These are phyloP conservation scores for Neelides folsomi DNA, from an alignment of 2,888 invertebrate species.

Conservation along the genomic window DNA sequence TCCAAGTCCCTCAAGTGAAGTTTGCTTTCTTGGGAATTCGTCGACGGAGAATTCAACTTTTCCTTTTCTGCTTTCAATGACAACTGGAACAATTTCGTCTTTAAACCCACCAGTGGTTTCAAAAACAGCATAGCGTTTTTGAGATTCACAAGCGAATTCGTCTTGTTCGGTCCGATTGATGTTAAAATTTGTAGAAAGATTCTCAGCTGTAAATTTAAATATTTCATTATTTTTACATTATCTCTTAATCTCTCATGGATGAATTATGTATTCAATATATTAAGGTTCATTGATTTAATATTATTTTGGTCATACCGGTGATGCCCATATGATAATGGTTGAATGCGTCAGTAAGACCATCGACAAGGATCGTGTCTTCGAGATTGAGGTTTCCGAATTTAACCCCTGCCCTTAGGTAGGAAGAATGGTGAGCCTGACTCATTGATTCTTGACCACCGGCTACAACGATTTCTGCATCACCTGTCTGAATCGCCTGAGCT, in stretches of 20 bases:
- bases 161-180: constrained; percentile 59
- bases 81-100: constrained; percentile 57
- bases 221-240: constrained; percentile 1
- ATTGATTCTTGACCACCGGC: constrained; percentile 74
- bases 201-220: constrained; percentile 50
- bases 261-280: not conserved
- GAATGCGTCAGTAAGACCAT: constrained; percentile 65
- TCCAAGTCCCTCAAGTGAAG: constrained; percentile 47
- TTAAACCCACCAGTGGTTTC: constrained; percentile 50
- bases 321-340: constrained; percentile 62
- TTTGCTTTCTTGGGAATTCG: constrained; percentile 54
- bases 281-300: not conserved
- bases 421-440: constrained; percentile 58
- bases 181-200: constrained; percentile 53
- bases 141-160: constrained; percentile 52
- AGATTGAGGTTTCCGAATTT: constrained; percentile 54
- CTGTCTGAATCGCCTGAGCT: constrained; percentile 52
- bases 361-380: constrained; percentile 52
- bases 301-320: constrained; percentile 39
- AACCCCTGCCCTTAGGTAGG: constrained; percentile 48
- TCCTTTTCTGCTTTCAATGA: constrained; percentile 40
- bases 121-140: constrained; percentile 50
- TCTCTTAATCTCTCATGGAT: not conserved
- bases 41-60: constrained; percentile 46
- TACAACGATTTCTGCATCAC: constrained; percentile 54